Evolutionary conservation across 1,140 invertebrate genomes (phyloP), one percentile per base, ranked within the genome.

Genomic region (Drosophila busckii): DNA sequence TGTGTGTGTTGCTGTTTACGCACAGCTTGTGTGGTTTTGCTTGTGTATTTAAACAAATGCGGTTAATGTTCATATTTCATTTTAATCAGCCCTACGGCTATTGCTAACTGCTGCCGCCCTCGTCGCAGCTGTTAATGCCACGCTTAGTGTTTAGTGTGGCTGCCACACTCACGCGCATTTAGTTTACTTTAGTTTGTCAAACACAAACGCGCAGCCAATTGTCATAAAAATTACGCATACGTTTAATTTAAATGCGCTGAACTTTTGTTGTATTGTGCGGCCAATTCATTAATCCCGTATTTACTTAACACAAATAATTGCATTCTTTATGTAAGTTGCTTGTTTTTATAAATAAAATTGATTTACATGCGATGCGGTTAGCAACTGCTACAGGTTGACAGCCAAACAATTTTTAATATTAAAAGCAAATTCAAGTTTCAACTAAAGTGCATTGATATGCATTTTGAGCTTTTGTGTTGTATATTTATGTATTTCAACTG

Each of bases 41-140:
- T 59, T 68, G 59, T 80, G 60, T 78, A 80, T 80, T 80, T 82
- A 80, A 78, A 82, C 64, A 80, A 80, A 78, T 78, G 73, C 73
- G 73, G 73, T 78, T 80, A 78, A 80, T 78, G 71, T 78, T 73
- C 73, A 78, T 78, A 78, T 78, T 78, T 78, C 73, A 78, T 78
- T 80, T 68, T 69, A 78, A 78, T 82, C 75, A 58, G 75, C 35
- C 58, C 59, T 54, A 62, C 38, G 63, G 68, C 55, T 67, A 80
- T 78, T 73, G 54, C 52, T 41, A 44, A 28, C 41, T 34, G 32
- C 16, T 25, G 2, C 8, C 20, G 17, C n/a, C n/a, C 34, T 26
- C 48, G 29, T 42, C 32, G 28, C 31, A 13, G 48, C 58, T 59
- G 48, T 71, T 78, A 80, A 69, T 80, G 65, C 64, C n/a, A n/a